Conservation (phyloP, 2,113 vertebrate genomes). For the Clinocottus analis region DNA sequence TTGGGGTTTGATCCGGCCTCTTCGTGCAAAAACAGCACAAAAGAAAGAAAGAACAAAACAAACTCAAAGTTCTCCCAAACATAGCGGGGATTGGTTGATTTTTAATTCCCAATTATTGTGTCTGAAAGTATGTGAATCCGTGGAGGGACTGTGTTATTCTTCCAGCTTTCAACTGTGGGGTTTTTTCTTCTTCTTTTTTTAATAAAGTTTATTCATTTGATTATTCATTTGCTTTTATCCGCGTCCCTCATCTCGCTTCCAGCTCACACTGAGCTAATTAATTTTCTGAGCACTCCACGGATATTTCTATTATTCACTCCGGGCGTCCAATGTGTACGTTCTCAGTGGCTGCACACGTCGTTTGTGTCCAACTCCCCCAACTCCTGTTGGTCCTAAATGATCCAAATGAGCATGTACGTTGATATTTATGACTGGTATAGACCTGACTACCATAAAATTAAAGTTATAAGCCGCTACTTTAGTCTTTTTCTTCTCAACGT, state of each 20-base stretch:
- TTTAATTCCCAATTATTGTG: conserved; percentile 36
- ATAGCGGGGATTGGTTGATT: neutral
- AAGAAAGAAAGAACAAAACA: neutral
- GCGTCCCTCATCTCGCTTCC: conserved; percentile 44
- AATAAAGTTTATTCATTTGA: conserved; percentile 57
- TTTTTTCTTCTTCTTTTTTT: conserved; percentile 41
- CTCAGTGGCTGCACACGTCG: neutral
- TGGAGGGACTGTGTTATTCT: conserved; percentile 4
- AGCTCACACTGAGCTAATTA: conserved; percentile 54
- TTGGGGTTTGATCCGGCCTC: neutral
- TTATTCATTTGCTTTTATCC: conserved; percentile 61
- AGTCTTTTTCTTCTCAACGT: no score
- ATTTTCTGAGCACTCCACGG: conserved; percentile 37
- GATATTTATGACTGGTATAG: conserved; percentile 22
- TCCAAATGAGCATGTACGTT: conserved; percentile 18
- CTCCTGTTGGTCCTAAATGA: conserved; percentile 2
- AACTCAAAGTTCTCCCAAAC: conserved; percentile 27
- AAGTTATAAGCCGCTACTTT: no score
- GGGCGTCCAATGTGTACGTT: conserved; percentile 27
- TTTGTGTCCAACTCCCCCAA: neutral
- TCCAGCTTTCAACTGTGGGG: conserved; percentile 25
- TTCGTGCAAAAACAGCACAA: neutral
- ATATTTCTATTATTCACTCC: conserved; percentile 54
- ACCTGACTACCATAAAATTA: no score
- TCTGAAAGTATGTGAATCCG: conserved; percentile 31